These are phyloP conservation scores for Amiota mariae DNA, from an alignment of 2,888 invertebrate species.

Conservation along the genomic window DNA sequence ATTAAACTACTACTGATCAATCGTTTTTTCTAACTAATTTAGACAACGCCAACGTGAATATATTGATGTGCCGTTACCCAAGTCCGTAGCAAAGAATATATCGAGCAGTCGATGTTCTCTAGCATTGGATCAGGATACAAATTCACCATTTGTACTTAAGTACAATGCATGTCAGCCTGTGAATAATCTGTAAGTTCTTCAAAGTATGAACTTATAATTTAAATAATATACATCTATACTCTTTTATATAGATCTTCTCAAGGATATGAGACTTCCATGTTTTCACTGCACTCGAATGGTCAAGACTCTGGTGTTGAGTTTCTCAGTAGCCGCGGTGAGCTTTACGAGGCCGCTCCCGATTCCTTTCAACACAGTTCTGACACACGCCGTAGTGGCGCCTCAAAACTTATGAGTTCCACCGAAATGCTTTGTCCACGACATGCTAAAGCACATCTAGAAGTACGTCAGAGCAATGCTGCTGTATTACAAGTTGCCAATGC, in stretches of 20 bases:
- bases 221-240: not conserved
- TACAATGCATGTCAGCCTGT: constrained; percentile 70
- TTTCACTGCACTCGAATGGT: constrained; percentile 87
- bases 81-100: constrained; percentile 70
- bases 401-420: constrained; percentile 50
- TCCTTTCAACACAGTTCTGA: constrained; percentile 58
- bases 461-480: constrained; percentile 48
- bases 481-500: constrained; percentile 20
- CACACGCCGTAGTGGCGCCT: constrained; percentile 6
- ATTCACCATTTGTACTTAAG: constrained; percentile 68
- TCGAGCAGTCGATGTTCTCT: constrained; percentile 46
- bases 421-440: constrained; percentile 67
- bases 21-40: constrained; percentile 19
- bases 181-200: constrained; percentile 65
- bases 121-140: constrained; percentile 45
- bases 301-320: constrained; percentile 86
- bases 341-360: constrained; percentile 70
- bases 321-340: constrained; percentile 67
- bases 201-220: not conserved
- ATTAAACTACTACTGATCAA: not conserved
- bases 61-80: constrained; percentile 73
- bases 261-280: constrained; percentile 82
- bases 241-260: constrained; percentile 61
- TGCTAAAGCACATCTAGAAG: constrained; percentile 63
- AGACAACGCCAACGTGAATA: constrained; percentile 72